phyloP scores from a whole-genome alignment of 2,888 invertebrate genomes.

The Protophormia terraenovae region DNA sequence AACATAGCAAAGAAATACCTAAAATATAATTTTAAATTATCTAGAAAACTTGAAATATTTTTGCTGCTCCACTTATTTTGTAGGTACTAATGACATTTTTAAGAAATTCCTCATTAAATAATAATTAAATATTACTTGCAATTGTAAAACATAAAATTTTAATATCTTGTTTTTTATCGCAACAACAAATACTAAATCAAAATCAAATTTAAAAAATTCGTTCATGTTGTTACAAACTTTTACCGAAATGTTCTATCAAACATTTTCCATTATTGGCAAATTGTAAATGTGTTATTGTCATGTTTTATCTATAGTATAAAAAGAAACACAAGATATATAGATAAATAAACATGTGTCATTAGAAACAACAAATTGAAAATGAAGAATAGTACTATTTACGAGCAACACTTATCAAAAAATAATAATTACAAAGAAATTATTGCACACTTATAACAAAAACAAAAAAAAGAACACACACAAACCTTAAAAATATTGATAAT shows the following conservation, averaged over 20 bases:
- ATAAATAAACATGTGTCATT: constrained; percentile 46
- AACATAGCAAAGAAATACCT: too few species aligned
- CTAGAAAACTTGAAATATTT: too few species aligned
- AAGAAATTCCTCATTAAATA: background rate
- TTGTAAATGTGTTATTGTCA: background rate
- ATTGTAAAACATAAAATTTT: background rate
- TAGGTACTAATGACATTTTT: too few species aligned
- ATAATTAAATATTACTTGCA: background rate
- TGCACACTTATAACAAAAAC: too few species aligned
- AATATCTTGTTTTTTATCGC: background rate
- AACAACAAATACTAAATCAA: background rate
- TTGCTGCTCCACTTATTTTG: too few species aligned
- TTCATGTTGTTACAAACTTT: background rate
- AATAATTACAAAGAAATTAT: constrained; percentile 12
- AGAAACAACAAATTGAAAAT: constrained; percentile 26
- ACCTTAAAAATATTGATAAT: background rate
- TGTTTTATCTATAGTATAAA: constrained; percentile 6
- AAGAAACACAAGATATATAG: background rate
- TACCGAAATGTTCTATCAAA: background rate
- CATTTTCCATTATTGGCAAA: constrained; percentile 16
- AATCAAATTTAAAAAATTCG: background rate
- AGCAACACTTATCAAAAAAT: constrained; percentile 12
- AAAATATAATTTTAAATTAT: too few species aligned
- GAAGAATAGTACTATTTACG: background rate
- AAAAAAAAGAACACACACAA: constrained; percentile 2